Conservation (phyloP, 2,113 vertebrate species). For the Columbina picui region DNA sequence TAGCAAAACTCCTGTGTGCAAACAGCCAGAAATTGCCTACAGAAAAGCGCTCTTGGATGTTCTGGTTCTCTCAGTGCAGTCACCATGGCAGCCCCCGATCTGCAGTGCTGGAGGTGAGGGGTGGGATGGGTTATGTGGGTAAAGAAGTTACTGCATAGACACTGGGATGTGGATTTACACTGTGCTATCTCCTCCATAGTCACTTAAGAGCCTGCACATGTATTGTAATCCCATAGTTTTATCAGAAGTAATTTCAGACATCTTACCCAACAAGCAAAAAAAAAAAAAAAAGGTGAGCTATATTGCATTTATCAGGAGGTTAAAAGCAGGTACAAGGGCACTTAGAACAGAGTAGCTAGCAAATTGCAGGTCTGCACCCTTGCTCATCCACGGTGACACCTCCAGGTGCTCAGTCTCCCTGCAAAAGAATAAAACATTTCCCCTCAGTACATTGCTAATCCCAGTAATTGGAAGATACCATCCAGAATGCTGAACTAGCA, state of each 20-base stretch:
- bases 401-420: background rate
- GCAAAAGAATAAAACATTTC: background rate
- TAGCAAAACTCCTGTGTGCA: background rate
- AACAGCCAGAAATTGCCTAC: background rate
- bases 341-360: background rate
- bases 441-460: conserved; percentile 13
- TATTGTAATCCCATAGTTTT: background rate
- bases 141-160: background rate
- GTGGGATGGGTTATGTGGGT: background rate
- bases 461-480: conserved; percentile 32
- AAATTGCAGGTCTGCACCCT: background rate
- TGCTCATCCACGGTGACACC: background rate
- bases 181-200: background rate
- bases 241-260: background rate
- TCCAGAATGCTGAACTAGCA: conserved; percentile 53
- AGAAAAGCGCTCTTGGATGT: background rate
- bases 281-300: background rate
- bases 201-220: background rate
- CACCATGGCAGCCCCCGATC: background rate
- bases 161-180: background rate
- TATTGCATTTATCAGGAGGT: background rate
- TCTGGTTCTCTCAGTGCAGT: background rate
- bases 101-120: background rate
- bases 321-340: conserved; percentile 22
- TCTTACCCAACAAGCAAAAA: background rate